Conservation (phyloP, 2,113 vertebrate species). For the Sebastes schlegelii region DNA sequence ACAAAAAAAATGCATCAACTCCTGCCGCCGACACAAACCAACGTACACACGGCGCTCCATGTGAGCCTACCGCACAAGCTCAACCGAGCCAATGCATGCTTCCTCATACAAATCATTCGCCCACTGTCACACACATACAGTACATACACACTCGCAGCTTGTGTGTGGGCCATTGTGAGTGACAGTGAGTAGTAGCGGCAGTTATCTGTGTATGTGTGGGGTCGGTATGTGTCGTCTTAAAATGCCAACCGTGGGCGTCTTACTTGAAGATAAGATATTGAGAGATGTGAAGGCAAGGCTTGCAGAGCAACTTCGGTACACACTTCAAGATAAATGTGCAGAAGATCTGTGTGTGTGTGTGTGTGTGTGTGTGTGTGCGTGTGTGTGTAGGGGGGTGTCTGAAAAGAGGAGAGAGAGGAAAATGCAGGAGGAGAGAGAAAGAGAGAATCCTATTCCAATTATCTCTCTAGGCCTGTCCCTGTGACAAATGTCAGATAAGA, state of each 20-base stretch:
- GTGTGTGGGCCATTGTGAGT: slow-evolving; percentile 70
- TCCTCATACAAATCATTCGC: slow-evolving; percentile 17
- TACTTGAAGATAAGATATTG: slow-evolving; percentile 71
- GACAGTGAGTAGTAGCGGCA: slow-evolving; percentile 58
- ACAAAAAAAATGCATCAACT: slow-evolving; percentile 50
- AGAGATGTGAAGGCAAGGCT: slow-evolving; percentile 66
- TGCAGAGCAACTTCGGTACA: slow-evolving; percentile 55
- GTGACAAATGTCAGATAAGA: slow-evolving; percentile 75
- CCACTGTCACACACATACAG: slow-evolving; percentile 36
- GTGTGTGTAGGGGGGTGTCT: not conserved
- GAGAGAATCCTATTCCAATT: slow-evolving; percentile 71
- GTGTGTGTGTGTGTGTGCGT: slow-evolving; percentile 9
- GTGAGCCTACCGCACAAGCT: slow-evolving; percentile 26
- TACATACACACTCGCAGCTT: slow-evolving; percentile 45
- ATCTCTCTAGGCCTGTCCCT: slow-evolving; percentile 56
- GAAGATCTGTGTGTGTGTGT: slow-evolving; percentile 33
- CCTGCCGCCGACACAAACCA: slow-evolving; percentile 9
- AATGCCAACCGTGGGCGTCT: slow-evolving; percentile 73
- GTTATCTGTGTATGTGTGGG: slow-evolving; percentile 56
- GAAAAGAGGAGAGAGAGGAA: slow-evolving; percentile 17
- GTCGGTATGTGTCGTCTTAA: slow-evolving; percentile 65
- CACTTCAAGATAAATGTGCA: slow-evolving; percentile 63
- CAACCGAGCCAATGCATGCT: not conserved
- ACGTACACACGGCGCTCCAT: slow-evolving; percentile 10
- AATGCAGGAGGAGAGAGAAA: slow-evolving; percentile 24